A percentile compares a stretch with the other conserved stretches of the same genome.
Evolutionary conservation across 1,140 invertebrate species (phyloP).

Genomic region (Ips typographus): DNA sequence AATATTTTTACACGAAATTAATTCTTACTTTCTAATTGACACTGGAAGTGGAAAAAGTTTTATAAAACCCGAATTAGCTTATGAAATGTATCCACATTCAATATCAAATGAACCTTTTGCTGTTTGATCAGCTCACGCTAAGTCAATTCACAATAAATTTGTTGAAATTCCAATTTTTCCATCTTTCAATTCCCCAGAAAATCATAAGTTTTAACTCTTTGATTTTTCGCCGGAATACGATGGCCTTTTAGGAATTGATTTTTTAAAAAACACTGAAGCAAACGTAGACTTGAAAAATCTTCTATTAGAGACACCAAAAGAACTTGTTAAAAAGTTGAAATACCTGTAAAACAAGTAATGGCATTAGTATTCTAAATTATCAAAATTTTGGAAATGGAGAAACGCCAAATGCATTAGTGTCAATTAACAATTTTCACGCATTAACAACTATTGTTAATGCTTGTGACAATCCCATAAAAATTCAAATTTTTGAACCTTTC

Average conservation of each 20-base stretch:
- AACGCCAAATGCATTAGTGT: too few relatives aligned
- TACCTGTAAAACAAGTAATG: too few relatives aligned
- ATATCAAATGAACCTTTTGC: conserved; percentile 22
- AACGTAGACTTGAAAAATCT: conserved; percentile 13
- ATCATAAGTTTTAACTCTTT: conserved; percentile 22
- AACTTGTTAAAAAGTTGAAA: conserved; percentile 14
- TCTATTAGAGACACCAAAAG: too few relatives aligned
- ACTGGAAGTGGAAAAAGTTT: conserved; percentile 27
- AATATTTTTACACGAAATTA: conserved; percentile 15
- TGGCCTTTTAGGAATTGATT: conserved; percentile 15
- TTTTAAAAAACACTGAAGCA: conserved; percentile 8
- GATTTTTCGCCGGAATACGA: conserved; percentile 10
- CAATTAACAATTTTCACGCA: too few relatives aligned
- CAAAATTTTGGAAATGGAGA: too few relatives aligned
- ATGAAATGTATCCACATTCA: conserved; percentile 13
- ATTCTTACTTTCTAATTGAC: conserved; percentile 31
- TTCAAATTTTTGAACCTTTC: too few relatives aligned
- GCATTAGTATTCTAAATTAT: too few relatives aligned
- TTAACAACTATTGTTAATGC: too few relatives aligned
- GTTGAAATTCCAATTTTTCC: conserved; percentile 22
- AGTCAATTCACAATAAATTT: conserved; percentile 24
- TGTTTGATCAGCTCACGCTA: conserved; percentile 24
- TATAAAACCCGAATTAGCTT: conserved; percentile 27
- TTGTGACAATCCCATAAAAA: too few relatives aligned
- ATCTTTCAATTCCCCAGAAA: conserved; percentile 17